Evolutionary conservation across 2,797 vertebrate species (phyloP), one percentile per base, ranked within the genome.

Genomic region (Lithobates pipiens): DNA sequence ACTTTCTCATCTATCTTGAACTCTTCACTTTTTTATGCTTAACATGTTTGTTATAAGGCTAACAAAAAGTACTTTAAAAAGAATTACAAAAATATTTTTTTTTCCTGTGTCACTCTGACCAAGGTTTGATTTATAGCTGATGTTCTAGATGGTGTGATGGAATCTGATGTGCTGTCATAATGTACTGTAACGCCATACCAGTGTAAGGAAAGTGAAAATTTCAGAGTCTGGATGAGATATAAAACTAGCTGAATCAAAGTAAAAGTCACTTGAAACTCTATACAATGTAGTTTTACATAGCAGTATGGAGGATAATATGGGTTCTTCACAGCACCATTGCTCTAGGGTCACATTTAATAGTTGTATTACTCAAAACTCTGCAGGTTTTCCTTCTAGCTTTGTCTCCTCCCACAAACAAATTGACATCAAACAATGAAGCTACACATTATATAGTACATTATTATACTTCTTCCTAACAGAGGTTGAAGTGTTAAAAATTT

Each of bases 121-220:
- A 71, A 34, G 32, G 29, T 46, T 73, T 44, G 71, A 73, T 73
- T 73, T 73, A 73, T 44, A 73, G 39, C 36, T 73, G 36, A 73
- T 73, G 71, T 25, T 46, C 23, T 5, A 73, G 71, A 73, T 73
- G 21, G 10, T 46, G 36, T 44, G 23, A 42, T 44, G 39, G 71
- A 44, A 46, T 73, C 36, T 73, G 36, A 73, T 72, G 23, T 44
- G 71, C 71, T 73, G 39, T 73, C 71, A 73, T n/a, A 42, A 25
- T 73, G 71, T 73, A 25, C 71, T n/a, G 10, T 44, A 44, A 44
- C 11, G 25, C 44, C 69, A 36, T 39, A 34, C 6, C 36, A 18
- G 69, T 39, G 16, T 71, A 23, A 23, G 34, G 69, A n/a, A 71
- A 71, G 69, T 71, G 15, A 36, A 61, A 34, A 71, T 36, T 71